Base-by-base conservation (phyloP, 2,113 vertebrate species). In the Promerops cafer region DNA sequence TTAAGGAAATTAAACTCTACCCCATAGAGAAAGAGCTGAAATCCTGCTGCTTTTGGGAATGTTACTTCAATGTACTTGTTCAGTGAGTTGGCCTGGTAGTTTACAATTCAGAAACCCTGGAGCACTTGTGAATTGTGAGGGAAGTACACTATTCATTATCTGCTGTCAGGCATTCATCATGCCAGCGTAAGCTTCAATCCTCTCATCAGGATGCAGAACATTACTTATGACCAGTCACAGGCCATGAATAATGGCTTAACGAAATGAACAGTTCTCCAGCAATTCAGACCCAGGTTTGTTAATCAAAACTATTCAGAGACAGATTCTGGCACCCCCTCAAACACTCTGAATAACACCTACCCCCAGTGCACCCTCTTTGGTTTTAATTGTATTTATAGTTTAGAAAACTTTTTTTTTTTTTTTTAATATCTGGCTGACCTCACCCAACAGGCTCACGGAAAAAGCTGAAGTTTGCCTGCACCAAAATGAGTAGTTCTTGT, bases 101-200 rank as follows among this genome's bases (percentile, higher is more conserved):
- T 96, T 96, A 92, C 90, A 81, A 95, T 93, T 93, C 83, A 92
- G 92, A 93, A 95, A 93, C 83, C 96, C 92, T 1, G 18, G 86
- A 93, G 94, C 92, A 87, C 33, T 96, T 52, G 93, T 92, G 96
- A 96, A 89, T 96, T 92, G 96, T 91, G 86, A 88, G 79, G 92
- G 90, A 94, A 96, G 92, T 88, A 81, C 94, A 86, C 94, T 94
- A 93, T 96, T 96, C 94, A 95, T 97, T 95, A 92, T 96, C 96
- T 92, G 90, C 94, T 96, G 94, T 96, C 94, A 94, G 94, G 93
- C 94, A 97, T 96, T 97, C 96, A 97, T 93, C 86, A 94, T 93
- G 77, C 92, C 83, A 40, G 64, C 6, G 19, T 81, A 90, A 93
- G 92, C 96, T 95, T 92, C 94, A 94, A 45, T 92, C 96, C 92